phyloP scores from a whole-genome alignment of 1,140 invertebrate genomes.

The Thalassaphorura encarpata region DNA sequence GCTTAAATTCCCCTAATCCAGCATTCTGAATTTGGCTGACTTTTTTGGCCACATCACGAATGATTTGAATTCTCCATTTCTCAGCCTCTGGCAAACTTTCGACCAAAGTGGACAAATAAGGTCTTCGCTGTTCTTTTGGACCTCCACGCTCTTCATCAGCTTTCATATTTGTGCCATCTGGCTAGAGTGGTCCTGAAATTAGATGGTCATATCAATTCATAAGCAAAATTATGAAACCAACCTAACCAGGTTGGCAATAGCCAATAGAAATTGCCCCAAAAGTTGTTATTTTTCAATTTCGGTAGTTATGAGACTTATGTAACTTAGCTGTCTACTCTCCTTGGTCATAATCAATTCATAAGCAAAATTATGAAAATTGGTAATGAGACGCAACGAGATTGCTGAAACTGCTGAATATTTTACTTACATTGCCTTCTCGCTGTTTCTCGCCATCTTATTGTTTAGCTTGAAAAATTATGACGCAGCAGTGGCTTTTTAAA shows the following conservation, averaged over 20 bases:
- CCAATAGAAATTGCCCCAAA: neutral
- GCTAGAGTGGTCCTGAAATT: neutral
- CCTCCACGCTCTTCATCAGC: slow-evolving; percentile 36
- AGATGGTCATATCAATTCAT: neutral
- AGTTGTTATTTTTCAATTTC: neutral
- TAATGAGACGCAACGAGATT: too few relatives aligned
- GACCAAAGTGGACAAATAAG: slow-evolving; percentile 88
- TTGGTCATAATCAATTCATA: too few relatives aligned
- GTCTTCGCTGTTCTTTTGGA: slow-evolving; percentile 63
- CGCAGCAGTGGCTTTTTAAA: too few relatives aligned
- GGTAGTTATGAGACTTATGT: neutral
- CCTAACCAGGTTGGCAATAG: too few relatives aligned
- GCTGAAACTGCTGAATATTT: too few relatives aligned
- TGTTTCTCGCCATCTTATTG: slow-evolving; percentile 6
- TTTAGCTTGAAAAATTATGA: too few relatives aligned
- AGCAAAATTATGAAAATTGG: too few relatives aligned
- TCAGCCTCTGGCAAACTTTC: slow-evolving; percentile 79
- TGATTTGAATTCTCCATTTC: slow-evolving; percentile 92
- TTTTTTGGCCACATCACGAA: slow-evolving; percentile 94
- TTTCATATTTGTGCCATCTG: slow-evolving; percentile 3
- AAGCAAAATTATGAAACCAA: too few relatives aligned
- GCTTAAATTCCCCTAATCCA: slow-evolving; percentile 94
- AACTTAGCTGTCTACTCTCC: neutral
- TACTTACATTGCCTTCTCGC: slow-evolving; percentile 12
- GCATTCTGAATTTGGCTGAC: slow-evolving; percentile 99